Percentiles rank a stretch among this genome's conserved stretches.
These are phyloP conservation scores for Eretmocerus hayati DNA, from an alignment of 2,888 invertebrate genomes.

Conservation along the genomic window DNA sequence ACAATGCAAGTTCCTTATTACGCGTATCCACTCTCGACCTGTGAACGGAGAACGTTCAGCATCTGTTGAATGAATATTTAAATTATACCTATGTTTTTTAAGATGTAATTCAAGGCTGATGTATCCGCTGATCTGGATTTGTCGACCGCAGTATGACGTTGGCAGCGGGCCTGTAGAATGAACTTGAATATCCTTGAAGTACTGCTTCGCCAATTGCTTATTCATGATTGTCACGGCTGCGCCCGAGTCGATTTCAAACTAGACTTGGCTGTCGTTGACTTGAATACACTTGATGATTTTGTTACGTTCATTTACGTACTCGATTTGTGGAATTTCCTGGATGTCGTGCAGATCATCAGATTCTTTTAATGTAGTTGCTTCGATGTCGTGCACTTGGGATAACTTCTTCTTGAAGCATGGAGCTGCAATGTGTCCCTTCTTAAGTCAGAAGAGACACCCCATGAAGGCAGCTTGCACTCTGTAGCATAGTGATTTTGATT, in stretches of 20 bases:
- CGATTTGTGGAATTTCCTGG: not conserved
- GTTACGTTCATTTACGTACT: not conserved
- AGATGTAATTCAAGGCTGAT: not conserved
- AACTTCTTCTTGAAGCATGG: too few relatives aligned
- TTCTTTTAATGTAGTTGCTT: too few relatives aligned
- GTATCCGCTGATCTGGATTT: not conserved
- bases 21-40: not conserved
- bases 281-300: not conserved
- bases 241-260: not conserved
- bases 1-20: too few relatives aligned
- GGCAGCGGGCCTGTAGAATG: not conserved
- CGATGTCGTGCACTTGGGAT: too few relatives aligned
- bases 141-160: not conserved
- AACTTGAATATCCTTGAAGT: not conserved
- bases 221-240: not conserved
- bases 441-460: too few relatives aligned
- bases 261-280: not conserved
- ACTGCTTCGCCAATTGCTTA: not conserved
- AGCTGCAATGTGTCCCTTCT: too few relatives aligned
- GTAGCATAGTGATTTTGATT: too few relatives aligned
- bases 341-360: too few relatives aligned
- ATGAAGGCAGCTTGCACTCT: too few relatives aligned
- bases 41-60: not conserved
- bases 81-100: not conserved
- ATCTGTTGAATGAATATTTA: not conserved